Evolutionary conservation across 2,888 invertebrate species (phyloP).

Genomic region (Kuschelorhynchus macadamiae): DNA sequence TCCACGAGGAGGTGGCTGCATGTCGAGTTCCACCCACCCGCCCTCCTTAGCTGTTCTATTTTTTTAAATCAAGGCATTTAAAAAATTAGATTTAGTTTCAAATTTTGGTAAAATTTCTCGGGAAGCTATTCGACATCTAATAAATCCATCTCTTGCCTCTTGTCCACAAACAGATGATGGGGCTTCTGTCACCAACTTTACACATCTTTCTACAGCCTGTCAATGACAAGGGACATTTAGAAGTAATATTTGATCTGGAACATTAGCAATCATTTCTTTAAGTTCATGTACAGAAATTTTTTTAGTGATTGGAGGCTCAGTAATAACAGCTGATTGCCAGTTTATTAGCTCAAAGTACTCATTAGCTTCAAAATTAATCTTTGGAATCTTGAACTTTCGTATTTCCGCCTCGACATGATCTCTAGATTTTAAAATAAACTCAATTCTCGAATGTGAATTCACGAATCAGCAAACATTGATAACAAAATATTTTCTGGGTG

Average conservation of each 20-base stretch:
- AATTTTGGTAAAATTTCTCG: too few relatives aligned
- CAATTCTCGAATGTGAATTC: not conserved
- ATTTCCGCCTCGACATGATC: not conserved
- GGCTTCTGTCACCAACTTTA: not conserved
- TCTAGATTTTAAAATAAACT: not conserved
- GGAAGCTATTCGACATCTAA: too few relatives aligned
- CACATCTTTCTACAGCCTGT: not conserved
- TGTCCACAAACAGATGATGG: too few relatives aligned
- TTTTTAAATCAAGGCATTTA: too few relatives aligned
- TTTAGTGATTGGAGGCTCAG: not conserved
- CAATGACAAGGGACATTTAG: not conserved
- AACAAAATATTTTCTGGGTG: conserved; percentile 2
- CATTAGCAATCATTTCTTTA: conserved; percentile 1
- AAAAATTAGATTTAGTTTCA: too few relatives aligned
- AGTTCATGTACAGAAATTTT: not conserved
- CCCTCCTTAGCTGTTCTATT: too few relatives aligned
- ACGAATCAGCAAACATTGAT: not conserved
- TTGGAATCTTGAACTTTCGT: not conserved
- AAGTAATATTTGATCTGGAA: not conserved
- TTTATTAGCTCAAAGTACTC: conserved; percentile 2
- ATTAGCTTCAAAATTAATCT: not conserved
- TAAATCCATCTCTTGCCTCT: too few relatives aligned
- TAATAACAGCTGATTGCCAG: not conserved
- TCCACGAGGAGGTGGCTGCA: conserved; percentile 6
- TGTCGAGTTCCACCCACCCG: not conserved